Conservation (phyloP, 2,113 vertebrate species). For the Rhea pennata region DNA sequence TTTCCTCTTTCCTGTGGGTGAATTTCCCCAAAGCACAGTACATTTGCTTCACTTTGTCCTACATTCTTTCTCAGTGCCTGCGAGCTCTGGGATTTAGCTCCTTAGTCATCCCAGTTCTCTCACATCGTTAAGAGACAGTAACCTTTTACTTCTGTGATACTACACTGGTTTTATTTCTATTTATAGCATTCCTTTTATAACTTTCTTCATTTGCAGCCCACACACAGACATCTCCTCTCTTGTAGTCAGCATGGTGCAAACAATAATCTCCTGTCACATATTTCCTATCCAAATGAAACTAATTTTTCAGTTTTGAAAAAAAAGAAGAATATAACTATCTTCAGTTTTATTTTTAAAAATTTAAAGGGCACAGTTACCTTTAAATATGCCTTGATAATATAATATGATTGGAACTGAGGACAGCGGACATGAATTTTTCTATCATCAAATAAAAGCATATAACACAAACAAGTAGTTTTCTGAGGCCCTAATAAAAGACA, state of each 20-base stretch:
- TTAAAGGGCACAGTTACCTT: not conserved
- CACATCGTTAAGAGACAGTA: not conserved
- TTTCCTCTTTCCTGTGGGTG: not conserved
- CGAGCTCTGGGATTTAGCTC: not conserved
- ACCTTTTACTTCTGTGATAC: slow-evolving; percentile 5
- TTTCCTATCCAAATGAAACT: not conserved
- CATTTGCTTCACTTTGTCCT: not conserved
- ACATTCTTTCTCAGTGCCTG: not conserved
- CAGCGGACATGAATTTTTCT: not conserved
- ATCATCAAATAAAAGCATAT: not conserved
- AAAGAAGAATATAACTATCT: not conserved
- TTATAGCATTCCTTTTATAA: not conserved
- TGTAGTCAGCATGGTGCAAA: not conserved
- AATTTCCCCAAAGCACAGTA: not conserved
- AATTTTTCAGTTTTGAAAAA: not conserved
- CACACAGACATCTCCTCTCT: not conserved
- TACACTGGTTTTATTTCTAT: slow-evolving; percentile 5
- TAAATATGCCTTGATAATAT: not conserved
- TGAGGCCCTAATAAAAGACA: not conserved
- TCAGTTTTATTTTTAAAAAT: not conserved
- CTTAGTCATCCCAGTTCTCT: not conserved
- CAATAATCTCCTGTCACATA: slow-evolving; percentile 9
- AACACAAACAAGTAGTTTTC: not conserved
- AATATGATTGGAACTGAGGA: not conserved
- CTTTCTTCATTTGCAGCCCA: slow-evolving; percentile 17